Base-by-base conservation (phyloP, 2,113 vertebrate genomes). In the Trichechus manatus region DNA sequence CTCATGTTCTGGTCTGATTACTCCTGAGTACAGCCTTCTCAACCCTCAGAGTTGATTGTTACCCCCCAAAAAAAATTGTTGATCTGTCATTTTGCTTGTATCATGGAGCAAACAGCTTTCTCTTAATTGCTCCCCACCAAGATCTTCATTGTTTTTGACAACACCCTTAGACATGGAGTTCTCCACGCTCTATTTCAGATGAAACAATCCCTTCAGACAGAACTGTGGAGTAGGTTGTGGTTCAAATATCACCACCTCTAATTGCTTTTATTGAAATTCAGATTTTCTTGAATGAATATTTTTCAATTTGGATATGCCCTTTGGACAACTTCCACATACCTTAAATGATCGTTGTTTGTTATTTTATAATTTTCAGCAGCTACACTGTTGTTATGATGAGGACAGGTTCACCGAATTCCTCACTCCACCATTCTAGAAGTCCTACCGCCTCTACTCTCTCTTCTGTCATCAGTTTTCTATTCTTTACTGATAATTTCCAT, bases 371-470 rank as follows among this genome's bases (percentile, higher is more conserved):
- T 90, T 79, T 95, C 36, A 36, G 44, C 9, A 86, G 7, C 1
- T n/a, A 14, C 0, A 9, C 4, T 39, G 3, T 19, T 87, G 27
- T 50, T 31, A 68, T 29, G 14, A 20, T 11, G 23, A 85, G 68
- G 27, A 53, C 50, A 91, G 9, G 36, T 10, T 59, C n/a, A 17
- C 13, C 78, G 27, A 86, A 47, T 39, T 75, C 22, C 27, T 50
- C 7, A 27, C 22, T 20, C 33, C 15, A 70, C 0, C 0, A 1
- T 15, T 23, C 9, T 1, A 61, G 33, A 53, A 83, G n/a, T 6
- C 27, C 23, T n/a, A 17, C 19, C 74, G 22, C 31, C 53, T 66
- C 17, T 6, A 6, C 11, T 42, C 53, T 47, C 25, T 59, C 13
- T 68, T n/a, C 64, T 25, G 13, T 36, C n/a, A 61, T 14, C 11